Evolutionary conservation across 1,140 invertebrate species (phyloP), one percentile per base, ranked within the genome.

Genomic region (Manduca sexta): DNA sequence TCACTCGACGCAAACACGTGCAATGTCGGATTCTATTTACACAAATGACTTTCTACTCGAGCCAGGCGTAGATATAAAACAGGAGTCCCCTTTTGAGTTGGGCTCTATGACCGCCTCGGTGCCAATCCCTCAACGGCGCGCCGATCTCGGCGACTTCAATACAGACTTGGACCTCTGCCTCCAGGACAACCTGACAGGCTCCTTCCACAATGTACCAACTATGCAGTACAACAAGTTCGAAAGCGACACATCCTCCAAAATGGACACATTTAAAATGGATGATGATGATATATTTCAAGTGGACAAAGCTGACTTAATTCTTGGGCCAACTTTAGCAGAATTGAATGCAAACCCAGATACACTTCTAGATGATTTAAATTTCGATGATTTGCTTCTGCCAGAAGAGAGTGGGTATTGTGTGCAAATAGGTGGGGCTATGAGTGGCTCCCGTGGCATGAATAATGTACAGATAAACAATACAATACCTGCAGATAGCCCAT

Each of bases 231-330:
- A 66, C 43, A 85, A 70, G 29, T 78, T 74, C 43, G 85, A 87
- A 37, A 64, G 70, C 41, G 79, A 88, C 40, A 69, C 62, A 45
- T 62, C 78, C 34, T 70, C 88, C 38, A 92, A 90, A 85, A 86
- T 87, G 42, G 90, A 91, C 61, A 80, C 90, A 3, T 91, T 92
- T 39, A 92, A 90, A 75, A 92, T 94, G 89, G 93, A 95, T 61
- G 94, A 95, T 64, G 94, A 96, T 72, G 94, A 95, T 70, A 95
- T 96, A 56, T 95, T 95, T 71, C 94, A 95, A 88, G 93, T 95
- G 33, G 94, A 96, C 73, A 94, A 95, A 81, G 91, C 92, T 35
- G 94, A 96, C 84, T 88, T 96, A 18, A 91, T 94, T 60, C 88
- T 92, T 58, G 94, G 93, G 1, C 94, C 95, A 1, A 97, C 95